Percentiles rank a stretch among this genome's conserved stretches.
Conservation (phyloP, 2,113 vertebrate species). For the Forbesichthys papilliferus region DNA sequence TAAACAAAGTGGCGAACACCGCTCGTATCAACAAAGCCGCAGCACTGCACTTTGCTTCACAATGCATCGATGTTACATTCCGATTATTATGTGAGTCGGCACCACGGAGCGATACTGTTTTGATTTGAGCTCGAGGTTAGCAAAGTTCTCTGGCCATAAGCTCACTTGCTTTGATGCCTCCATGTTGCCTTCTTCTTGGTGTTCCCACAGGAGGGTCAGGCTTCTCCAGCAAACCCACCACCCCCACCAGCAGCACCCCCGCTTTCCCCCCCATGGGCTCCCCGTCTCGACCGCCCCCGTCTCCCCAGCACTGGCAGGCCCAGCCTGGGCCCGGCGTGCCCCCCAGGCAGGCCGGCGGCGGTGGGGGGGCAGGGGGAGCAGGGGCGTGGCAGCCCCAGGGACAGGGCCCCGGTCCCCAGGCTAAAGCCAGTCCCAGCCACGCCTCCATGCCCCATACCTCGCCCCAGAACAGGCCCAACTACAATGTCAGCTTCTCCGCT, state of each 20-base stretch:
- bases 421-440: slow-evolving; percentile 77
- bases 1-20: not conserved
- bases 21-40: too few species aligned
- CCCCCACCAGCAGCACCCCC: slow-evolving; percentile 88
- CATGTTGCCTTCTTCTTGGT: not conserved
- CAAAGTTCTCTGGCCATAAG: not conserved
- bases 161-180: not conserved
- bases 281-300: slow-evolving; percentile 86
- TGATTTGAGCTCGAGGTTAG: too few species aligned
- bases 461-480: slow-evolving; percentile 93
- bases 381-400: slow-evolving; percentile 83
- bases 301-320: slow-evolving; percentile 90
- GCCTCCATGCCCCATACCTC: slow-evolving; percentile 84
- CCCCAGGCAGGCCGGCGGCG: slow-evolving; percentile 64
- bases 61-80: not conserved
- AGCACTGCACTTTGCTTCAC: not conserved
- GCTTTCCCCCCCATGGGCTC: slow-evolving; percentile 89
- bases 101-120: too few species aligned
- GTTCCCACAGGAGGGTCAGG: slow-evolving; percentile 79
- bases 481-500: slow-evolving; percentile 91
- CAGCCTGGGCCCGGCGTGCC: slow-evolving; percentile 62
- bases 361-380: slow-evolving; percentile 17
- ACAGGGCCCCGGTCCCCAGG: slow-evolving; percentile 56
- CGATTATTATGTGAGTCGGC: too few species aligned
- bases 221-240: slow-evolving; percentile 94